These are phyloP conservation scores for Channallabes apus DNA, from an alignment of 2,797 vertebrate genomes.

Conservation along the genomic window DNA sequence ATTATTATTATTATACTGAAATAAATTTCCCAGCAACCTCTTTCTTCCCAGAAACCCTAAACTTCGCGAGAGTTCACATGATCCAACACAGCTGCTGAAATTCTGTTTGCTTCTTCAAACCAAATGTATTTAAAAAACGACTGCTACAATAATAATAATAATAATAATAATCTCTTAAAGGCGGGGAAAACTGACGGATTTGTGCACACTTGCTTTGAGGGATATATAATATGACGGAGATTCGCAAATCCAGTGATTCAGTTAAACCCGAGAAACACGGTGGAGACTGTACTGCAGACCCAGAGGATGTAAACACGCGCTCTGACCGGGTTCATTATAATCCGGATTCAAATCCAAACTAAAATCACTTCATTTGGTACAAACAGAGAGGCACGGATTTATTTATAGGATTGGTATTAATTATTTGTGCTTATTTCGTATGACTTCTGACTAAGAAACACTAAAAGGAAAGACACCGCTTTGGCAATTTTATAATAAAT, in stretches of 20 bases:
- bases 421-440: no score
- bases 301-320: background rate
- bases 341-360: background rate
- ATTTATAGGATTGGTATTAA: no score
- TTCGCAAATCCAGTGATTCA: background rate
- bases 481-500: no score
- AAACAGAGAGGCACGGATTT: background rate
- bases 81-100: background rate
- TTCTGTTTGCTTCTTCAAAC: background rate
- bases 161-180: background rate
- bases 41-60: background rate
- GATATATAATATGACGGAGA: background rate
- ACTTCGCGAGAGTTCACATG: background rate
- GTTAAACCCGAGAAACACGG: background rate
- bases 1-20: no score
- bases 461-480: no score
- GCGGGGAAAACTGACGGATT: background rate
- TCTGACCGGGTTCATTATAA: background rate
- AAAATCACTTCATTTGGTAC: background rate
- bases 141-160: background rate
- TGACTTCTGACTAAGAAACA: no score
- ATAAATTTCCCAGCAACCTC: no score
- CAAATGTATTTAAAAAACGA: background rate
- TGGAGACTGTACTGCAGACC: background rate
- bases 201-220: background rate